Evolutionary conservation across 2,888 invertebrate species (phyloP).

Genomic region (Drosophila planitibia): DNA sequence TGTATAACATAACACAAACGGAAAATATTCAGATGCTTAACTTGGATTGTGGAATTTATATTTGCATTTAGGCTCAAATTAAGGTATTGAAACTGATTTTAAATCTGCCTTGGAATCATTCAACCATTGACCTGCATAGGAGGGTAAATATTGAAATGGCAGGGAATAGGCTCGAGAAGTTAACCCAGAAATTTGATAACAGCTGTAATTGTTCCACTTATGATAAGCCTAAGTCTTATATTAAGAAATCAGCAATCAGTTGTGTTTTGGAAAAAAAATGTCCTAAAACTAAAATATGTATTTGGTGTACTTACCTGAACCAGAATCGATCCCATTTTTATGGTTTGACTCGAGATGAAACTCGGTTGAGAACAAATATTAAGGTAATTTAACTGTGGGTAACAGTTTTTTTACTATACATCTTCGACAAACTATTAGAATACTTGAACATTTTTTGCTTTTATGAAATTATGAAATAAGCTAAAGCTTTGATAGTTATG

Average conservation of each 20-base stretch:
- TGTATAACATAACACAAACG: conserved; percentile 1
- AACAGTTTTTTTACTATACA: neutral
- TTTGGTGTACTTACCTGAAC: neutral
- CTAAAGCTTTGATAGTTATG: neutral
- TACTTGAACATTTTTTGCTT: neutral
- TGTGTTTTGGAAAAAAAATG: neutral
- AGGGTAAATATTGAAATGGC: no score
- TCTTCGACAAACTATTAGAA: neutral
- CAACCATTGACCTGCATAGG: no score
- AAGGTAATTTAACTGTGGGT: neutral
- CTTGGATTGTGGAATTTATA: neutral
- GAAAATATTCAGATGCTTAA: neutral
- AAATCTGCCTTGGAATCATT: no score
- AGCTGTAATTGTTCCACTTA: neutral
- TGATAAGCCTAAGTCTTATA: neutral
- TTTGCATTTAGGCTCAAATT: no score
- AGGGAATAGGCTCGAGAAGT: no score
- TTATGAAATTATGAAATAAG: no score
- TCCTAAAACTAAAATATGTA: neutral
- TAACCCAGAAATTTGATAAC: neutral
- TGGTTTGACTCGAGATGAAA: neutral
- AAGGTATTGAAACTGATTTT: no score
- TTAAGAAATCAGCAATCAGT: neutral
- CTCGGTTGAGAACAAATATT: neutral
- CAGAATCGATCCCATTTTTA: no score